phyloP scores from a whole-genome alignment of 1,140 invertebrate species.

The Euschistus heros region DNA sequence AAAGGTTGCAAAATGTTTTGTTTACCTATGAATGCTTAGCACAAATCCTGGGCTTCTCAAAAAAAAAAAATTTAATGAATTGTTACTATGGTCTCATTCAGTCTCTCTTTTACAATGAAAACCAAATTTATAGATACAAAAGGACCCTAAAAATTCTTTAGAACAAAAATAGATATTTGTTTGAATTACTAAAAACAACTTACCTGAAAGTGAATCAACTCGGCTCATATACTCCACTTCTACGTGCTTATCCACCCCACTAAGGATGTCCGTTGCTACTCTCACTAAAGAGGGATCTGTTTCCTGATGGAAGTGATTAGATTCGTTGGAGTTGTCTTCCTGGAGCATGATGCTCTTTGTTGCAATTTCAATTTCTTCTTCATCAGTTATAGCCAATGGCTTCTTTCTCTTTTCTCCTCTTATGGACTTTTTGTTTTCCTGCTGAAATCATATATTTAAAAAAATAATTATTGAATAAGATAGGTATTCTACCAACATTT shows the following conservation, averaged over 20 bases:
- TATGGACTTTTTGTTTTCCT: slow-evolving; percentile 9
- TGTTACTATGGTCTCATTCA: no score
- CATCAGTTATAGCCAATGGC: slow-evolving; percentile 9
- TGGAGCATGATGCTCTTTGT: slow-evolving; percentile 31
- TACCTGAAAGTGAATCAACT: not conserved
- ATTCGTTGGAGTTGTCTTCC: slow-evolving; percentile 25
- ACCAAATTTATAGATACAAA: not conserved
- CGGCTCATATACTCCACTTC: slow-evolving; percentile 24
- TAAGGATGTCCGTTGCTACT: slow-evolving; percentile 29
- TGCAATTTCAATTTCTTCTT: slow-evolving; percentile 19
- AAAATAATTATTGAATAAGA: not conserved
- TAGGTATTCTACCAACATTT: no score
- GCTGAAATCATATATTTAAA: not conserved
- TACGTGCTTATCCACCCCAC: slow-evolving; percentile 27
- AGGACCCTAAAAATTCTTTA: not conserved
- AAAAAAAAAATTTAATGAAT: no score
- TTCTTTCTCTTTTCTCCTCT: slow-evolving; percentile 9
- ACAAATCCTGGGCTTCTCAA: no score
- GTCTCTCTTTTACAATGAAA: no score
- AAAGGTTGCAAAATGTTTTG: no score
- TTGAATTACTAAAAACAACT: not conserved
- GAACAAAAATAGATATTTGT: not conserved
- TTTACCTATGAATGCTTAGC: no score
- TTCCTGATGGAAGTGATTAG: not conserved
- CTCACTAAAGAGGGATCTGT: slow-evolving; percentile 19